Base-by-base conservation (phyloP, 2,797 vertebrate genomes). In the Pseudotriccus pelzelni region DNA sequence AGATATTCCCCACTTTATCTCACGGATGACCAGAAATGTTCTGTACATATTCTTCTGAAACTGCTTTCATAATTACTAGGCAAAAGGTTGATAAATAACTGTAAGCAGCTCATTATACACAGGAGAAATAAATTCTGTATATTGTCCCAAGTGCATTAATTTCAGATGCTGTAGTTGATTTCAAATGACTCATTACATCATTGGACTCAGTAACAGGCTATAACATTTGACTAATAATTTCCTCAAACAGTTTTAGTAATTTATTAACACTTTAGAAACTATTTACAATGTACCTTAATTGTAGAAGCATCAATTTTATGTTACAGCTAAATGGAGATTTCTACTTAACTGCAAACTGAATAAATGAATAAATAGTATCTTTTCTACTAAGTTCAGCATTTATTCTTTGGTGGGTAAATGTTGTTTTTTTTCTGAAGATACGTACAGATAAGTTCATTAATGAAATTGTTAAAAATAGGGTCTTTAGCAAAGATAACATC, bases 241-340 rank as follows among this genome's bases (percentile, higher is more conserved):
- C 46, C 72, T 91, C 56, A 74, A 87, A 64, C 49, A 62, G 41
- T 92, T 87, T 78, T 69, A 78, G 75, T 85, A 92, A 94, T 93
- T 95, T 96, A 93, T 94, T 87, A 94, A 81, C n/a, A 49, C 58
- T 84, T 89, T 52, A 72, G 50, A 85, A 89, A 66, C 46, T 92
- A 69, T 92, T 93, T 93, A 87, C 72, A 27, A 55, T 75, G 75
- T 83, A 62, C 82, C 90, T 93, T 80, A 90, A 72, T 83, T 36
- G 7, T n/a, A 74, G 90, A 94, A 80, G 36, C 50, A 85, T 87
- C 39, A 70, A 56, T 75, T 92, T 53, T 78, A 58, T 86, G 79
- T 91, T 73, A 87, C 69, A 90, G 87, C 64, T 93, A 66, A 89
- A 92, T 74, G 72, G 72, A 96, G 37, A 77, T 47, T 87, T 92